A percentile compares a stretch with the other conserved stretches of the same genome.
Evolutionary conservation across 2,888 invertebrate genomes (phyloP).

Genomic region (Psococerastis gibbosa): DNA sequence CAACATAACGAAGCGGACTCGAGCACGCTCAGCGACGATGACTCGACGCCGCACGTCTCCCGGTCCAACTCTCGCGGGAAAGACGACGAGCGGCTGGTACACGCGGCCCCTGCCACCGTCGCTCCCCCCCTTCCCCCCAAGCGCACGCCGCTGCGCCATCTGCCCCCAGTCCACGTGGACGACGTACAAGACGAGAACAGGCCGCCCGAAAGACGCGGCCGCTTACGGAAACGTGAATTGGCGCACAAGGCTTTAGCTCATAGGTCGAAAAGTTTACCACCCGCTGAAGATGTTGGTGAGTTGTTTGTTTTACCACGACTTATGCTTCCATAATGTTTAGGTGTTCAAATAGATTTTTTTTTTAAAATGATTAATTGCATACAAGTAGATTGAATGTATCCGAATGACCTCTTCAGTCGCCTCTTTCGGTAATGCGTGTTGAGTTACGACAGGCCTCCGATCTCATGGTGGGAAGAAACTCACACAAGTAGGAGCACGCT

Average conservation of each 20-base stretch:
- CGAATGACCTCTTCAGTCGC: no score
- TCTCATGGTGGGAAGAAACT: no score
- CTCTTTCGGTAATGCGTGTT: no score
- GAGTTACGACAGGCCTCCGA: no score
- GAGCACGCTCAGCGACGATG: slow-evolving; percentile 28
- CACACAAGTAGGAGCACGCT: no score
- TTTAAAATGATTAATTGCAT: no score
- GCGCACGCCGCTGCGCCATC: slow-evolving; percentile 35
- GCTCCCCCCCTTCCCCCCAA: slow-evolving; percentile 40
- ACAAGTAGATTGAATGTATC: no score
- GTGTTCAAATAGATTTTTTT: no score
- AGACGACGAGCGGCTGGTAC: slow-evolving; percentile 20
- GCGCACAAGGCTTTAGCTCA: slow-evolving; percentile 18
- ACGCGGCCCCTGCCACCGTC: slow-evolving; percentile 10
- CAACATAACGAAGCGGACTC: slow-evolving; percentile 23
- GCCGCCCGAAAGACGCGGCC: slow-evolving; percentile 19
- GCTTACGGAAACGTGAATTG: slow-evolving; percentile 20
- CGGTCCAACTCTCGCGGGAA: slow-evolving; percentile 29
- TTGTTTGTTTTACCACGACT: no score
- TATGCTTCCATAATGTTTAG: no score
- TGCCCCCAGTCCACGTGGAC: slow-evolving; percentile 43
- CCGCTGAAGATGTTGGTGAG: slow-evolving; percentile 13
- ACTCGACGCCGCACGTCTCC: slow-evolving; percentile 29
- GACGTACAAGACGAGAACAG: slow-evolving; percentile 22
- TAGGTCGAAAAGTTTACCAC: slow-evolving; percentile 19